phyloP scores from a whole-genome alignment of 2,113 vertebrate species.

The Pyrgilauda ruficollis region DNA sequence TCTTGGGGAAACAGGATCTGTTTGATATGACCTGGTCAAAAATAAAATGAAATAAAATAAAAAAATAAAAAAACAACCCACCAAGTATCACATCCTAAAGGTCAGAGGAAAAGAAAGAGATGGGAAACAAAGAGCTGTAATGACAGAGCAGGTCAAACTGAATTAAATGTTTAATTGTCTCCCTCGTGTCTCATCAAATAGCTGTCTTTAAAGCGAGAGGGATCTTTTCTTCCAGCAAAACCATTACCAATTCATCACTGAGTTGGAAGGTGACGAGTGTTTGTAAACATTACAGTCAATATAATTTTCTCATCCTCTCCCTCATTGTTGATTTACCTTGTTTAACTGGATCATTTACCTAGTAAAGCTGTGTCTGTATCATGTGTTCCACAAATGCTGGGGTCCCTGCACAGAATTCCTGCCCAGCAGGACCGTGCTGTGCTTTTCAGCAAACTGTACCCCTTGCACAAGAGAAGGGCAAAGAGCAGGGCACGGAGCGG shows the following conservation, averaged over 20 bases:
- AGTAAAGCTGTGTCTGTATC: neutral
- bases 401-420: neutral
- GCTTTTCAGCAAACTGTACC: neutral
- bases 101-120: slow-evolving; percentile 23
- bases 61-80: neutral
- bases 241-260: slow-evolving; percentile 43
- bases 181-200: slow-evolving; percentile 36
- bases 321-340: slow-evolving; percentile 20
- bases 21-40: slow-evolving; percentile 32
- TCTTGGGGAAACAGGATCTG: slow-evolving; percentile 47
- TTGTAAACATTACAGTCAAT: slow-evolving; percentile 50
- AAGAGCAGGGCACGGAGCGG: neutral
- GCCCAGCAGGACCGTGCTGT: neutral
- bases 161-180: slow-evolving; percentile 66
- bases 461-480: neutral
- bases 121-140: slow-evolving; percentile 42
- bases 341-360: neutral
- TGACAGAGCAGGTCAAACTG: slow-evolving; percentile 56
- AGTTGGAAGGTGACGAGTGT: slow-evolving; percentile 34
- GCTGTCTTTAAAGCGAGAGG: slow-evolving; percentile 39
- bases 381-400: neutral
- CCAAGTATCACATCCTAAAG: slow-evolving; percentile 21
- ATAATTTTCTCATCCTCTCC: slow-evolving; percentile 31
- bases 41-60: neutral
- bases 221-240: slow-evolving; percentile 45